These are phyloP conservation scores for Orientallactaga sibirica DNA, from an alignment of 2,797 vertebrate species.

Conservation along the genomic window DNA sequence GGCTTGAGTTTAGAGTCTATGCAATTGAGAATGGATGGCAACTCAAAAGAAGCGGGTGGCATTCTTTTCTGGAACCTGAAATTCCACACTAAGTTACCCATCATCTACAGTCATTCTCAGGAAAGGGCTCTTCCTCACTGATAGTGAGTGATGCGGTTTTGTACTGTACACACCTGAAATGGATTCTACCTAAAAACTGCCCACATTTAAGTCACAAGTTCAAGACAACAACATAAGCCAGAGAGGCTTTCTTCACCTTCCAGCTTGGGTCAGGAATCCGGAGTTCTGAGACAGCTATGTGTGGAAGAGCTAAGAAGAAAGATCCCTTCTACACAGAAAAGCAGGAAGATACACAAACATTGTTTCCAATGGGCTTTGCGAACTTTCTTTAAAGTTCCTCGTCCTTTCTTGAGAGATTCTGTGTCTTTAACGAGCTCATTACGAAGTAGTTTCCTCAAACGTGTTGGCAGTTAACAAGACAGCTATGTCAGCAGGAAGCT, in stretches of 20 bases:
- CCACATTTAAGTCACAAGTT: slow-evolving; percentile 28
- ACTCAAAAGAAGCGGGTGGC: background rate
- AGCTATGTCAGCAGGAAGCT: background rate
- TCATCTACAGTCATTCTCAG: slow-evolving; percentile 16
- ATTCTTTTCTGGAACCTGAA: background rate
- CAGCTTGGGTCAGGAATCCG: slow-evolving; percentile 34
- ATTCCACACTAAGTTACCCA: background rate
- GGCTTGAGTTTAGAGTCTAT: background rate
- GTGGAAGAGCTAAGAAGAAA: background rate
- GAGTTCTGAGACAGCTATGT: background rate
- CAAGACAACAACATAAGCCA: slow-evolving; percentile 7
- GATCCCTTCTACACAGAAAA: background rate
- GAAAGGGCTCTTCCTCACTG: slow-evolving; percentile 10
- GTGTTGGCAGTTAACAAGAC: slow-evolving; percentile 29
- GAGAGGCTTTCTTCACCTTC: slow-evolving; percentile 16
- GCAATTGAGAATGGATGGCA: background rate
- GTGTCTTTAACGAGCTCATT: slow-evolving; percentile 40
- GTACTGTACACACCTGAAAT: background rate
- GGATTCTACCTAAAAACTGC: background rate
- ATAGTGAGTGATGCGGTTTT: background rate
- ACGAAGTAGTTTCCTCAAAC: background rate
- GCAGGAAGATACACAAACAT: slow-evolving; percentile 5
- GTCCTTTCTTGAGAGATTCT: background rate
- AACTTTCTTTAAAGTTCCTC: slow-evolving; percentile 24
- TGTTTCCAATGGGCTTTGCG: background rate